These are phyloP conservation scores for Himalopsyche japonica DNA, from an alignment of 2,888 invertebrate species.

Conservation along the genomic window DNA sequence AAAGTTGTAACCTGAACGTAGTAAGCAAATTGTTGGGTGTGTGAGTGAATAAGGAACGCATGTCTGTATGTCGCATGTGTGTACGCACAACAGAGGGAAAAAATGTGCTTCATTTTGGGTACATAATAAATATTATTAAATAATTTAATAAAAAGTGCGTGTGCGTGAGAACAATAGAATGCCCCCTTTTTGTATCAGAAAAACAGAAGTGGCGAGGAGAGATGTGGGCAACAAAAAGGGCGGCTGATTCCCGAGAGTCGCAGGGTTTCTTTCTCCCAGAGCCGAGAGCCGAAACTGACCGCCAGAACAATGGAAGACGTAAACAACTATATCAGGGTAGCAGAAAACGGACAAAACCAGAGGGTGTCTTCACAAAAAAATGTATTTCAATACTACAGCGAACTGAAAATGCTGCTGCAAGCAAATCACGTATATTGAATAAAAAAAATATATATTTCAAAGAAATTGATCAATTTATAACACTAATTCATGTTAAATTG, in stretches of 20 bases:
- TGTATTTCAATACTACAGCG: background rate
- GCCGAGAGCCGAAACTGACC: conserved; percentile 30
- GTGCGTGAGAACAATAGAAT: conserved; percentile 64
- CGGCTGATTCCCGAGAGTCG: conserved; percentile 23
- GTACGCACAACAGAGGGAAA: background rate
- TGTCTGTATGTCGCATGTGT: background rate
- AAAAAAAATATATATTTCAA: no score
- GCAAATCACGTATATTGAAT: no score
- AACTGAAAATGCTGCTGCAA: no score
- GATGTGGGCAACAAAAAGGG: conserved; percentile 38
- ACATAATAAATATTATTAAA: conserved; percentile 42
- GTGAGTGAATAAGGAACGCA: background rate
- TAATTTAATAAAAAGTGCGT: conserved; percentile 52
- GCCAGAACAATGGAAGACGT: conserved; percentile 39
- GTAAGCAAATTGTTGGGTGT: background rate
- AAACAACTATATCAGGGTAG: conserved; percentile 41
- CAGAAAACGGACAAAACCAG: conserved; percentile 23
- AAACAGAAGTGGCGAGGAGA: conserved; percentile 52
- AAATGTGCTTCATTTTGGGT: conserved; percentile 24
- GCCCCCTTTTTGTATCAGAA: conserved; percentile 63
- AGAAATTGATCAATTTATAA: no score
- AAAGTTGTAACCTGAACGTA: conserved; percentile 14
- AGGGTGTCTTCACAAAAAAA: background rate
- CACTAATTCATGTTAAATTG: no score
- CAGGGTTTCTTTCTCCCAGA: conserved; percentile 18